Evolutionary conservation across 1,140 invertebrate genomes (phyloP), one percentile per base, ranked within the genome.

Genomic region (Ditylenchus dipsaci): DNA sequence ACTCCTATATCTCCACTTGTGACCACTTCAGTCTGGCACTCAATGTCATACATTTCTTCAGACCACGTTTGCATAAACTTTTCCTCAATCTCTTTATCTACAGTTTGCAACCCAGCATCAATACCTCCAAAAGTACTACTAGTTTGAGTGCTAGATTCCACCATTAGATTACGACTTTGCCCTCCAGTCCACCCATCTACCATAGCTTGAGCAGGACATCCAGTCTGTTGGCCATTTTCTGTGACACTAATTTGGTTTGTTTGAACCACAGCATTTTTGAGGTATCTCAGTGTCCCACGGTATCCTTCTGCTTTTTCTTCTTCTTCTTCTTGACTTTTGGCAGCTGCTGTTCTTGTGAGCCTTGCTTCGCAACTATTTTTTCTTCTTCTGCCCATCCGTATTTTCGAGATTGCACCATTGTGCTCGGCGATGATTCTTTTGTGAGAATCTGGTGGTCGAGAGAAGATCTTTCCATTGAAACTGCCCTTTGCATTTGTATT

Each of bases 401-500:
- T 11, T 57, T 53, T 38, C n/a, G 13, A 13, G 56, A 57, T 30
- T 17, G 15, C 17, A 0, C 42, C 42, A 21, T n/a, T 17, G 11
- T 43, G 9, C 29, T 19, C 11, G 57, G 19, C 21, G n/a, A n/a
- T n/a, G n/a, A 57, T n/a, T 19, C 29, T 5, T 23, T 61, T 29
- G 3, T 17, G 3, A 33, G 59, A 45, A 3, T 61, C 3, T 27
- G 21, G 47, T 58, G 1, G 58, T 29, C 27, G 63, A n/a, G n/a
- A n/a, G n/a, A n/a, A n/a, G n/a, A n/a, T n/a, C n/a, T 29, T 27
- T 63, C 67, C 29, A 63, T 43, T 68, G 58, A 30, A 11, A 29
- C 9, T 58, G 60, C 53, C 30, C 67, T n/a, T 56, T 53, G 30
- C 67, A 68, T 68, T 63, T 68, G 67, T 17, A 42, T 29, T 26